Conservation (phyloP, 2,113 vertebrate genomes). For the Cisticola juncidis region DNA sequence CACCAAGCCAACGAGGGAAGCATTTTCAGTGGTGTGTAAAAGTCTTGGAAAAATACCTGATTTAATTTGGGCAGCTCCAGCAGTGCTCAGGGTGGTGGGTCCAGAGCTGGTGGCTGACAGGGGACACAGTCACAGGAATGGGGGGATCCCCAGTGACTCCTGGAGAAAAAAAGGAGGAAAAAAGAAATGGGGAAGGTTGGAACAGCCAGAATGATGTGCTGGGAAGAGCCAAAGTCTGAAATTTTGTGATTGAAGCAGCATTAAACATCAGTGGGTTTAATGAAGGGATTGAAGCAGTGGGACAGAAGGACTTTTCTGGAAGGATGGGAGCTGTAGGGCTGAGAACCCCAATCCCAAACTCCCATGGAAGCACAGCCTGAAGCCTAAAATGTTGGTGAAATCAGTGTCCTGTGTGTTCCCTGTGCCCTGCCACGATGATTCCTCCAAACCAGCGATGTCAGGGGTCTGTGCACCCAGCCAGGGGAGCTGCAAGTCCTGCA, state of each 20-base stretch:
- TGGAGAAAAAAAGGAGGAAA: not conserved
- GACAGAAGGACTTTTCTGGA: not conserved
- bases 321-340: not conserved
- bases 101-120: not conserved
- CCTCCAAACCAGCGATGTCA: accelerated
- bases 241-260: not conserved
- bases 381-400: not conserved
- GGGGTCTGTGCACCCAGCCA: not conserved
- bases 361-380: accelerated
- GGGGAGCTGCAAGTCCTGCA: not conserved
- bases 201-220: not conserved
- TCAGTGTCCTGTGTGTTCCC: accelerated
- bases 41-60: accelerated
- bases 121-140: accelerated
- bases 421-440: accelerated
- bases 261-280: not conserved
- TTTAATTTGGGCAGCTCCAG: not conserved
- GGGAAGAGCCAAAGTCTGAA: not conserved
- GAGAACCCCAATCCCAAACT: not conserved
- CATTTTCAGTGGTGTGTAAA: not conserved
- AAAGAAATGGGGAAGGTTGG: not conserved
- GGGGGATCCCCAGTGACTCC: not conserved
- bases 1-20: accelerated
- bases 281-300: not conserved
- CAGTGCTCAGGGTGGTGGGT: not conserved